Conservation (phyloP, 2,113 vertebrate genomes). For the Tympanuchus pallidicinctus region DNA sequence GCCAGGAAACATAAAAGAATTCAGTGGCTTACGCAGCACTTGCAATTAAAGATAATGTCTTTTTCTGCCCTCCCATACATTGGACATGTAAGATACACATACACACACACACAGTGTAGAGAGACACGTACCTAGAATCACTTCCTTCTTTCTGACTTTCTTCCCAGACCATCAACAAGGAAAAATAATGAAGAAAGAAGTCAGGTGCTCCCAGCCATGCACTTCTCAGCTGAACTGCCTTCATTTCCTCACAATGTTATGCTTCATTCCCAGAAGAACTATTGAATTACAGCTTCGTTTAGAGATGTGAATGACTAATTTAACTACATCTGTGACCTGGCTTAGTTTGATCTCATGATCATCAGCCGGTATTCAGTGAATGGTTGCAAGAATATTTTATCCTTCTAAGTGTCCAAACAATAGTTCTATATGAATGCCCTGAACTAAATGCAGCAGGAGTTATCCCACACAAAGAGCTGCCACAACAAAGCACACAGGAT, state of each 20-base stretch:
- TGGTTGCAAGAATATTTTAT: conserved; percentile 11
- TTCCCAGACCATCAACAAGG: background rate
- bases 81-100: background rate
- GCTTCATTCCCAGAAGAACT: conserved; percentile 35
- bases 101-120: background rate
- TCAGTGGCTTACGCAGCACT: conserved; percentile 4
- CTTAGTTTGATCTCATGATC: background rate
- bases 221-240: background rate
- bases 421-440: background rate
- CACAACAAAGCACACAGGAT: background rate
- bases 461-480: background rate
- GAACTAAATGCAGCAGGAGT: background rate
- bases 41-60: conserved; percentile 10
- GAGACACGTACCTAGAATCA: background rate
- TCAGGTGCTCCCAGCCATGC: background rate
- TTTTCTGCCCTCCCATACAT: conserved; percentile 26
- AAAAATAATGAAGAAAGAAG: background rate
- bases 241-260: background rate
- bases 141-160: background rate
- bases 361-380: background rate
- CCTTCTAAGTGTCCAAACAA: conserved; percentile 1
- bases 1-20: conserved; percentile 36
- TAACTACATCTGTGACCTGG: background rate
- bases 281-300: conserved; percentile 22
- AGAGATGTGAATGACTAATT: background rate